These are phyloP conservation scores for Pan troglodytes DNA, from an alignment of 2,113 vertebrate species.

Conservation along the genomic window DNA sequence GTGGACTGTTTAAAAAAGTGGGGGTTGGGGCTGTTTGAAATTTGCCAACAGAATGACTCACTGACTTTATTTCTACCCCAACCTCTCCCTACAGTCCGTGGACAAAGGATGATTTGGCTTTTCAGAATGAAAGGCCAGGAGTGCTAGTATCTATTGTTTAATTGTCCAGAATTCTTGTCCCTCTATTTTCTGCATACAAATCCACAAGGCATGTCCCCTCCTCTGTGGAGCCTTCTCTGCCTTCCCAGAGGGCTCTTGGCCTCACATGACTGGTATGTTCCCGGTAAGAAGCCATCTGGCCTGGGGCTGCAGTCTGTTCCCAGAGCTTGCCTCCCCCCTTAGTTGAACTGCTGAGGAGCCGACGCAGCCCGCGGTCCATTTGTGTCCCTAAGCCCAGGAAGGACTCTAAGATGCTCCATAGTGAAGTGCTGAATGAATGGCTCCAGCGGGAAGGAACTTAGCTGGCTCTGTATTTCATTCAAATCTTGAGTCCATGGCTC, in stretches of 20 bases:
- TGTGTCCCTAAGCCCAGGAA: neutral
- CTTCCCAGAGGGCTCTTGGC: neutral
- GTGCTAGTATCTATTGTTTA: too few species aligned
- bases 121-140: neutral
- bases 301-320: neutral
- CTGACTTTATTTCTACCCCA: neutral
- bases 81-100: neutral
- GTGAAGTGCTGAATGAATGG: neutral
- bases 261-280: neutral
- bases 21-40: neutral
- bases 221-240: neutral
- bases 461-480: neutral
- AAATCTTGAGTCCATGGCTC: neutral
- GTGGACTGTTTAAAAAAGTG: neutral
- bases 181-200: neutral
- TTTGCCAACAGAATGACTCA: neutral
- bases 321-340: neutral
- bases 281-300: neutral
- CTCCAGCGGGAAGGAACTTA: neutral
- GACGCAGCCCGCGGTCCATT: fast-evolving
- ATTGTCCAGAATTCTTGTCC: neutral
- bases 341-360: neutral
- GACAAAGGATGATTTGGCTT: neutral
- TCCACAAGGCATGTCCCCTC: neutral
- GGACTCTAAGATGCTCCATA: neutral